Base-by-base conservation (phyloP, 2,888 invertebrate species). In the Microdon myrmicae region DNA sequence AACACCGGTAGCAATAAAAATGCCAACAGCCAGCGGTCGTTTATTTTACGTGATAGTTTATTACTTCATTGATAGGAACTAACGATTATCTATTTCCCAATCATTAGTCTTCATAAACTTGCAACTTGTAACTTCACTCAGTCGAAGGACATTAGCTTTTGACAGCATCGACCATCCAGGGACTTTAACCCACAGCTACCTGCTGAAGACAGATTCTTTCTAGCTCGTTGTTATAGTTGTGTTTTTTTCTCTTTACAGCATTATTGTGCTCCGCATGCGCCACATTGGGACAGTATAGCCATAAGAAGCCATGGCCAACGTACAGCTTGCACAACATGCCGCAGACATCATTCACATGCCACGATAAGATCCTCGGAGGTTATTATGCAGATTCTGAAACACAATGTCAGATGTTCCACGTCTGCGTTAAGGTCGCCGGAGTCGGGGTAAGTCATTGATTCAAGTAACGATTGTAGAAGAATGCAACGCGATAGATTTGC, bases 331-430 rank as follows among this genome's bases (percentile, higher is more conserved):
- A 84, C 71, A 81, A 83, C 69, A 84, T 84, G 84, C 84, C 84
- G 31, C 81, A 82, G 68, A 80, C 80, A 49, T 71, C 86, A 71
- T 93, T 93, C 81, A 86, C 87, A 73, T 93, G 93, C 79, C 86
- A 89, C 73, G 89, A 88, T 70, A 90, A 92, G 77, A 91, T 92
- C 74, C 85, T 92, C 45, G 93, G 93, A 67, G 92, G 92, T 28
- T 93, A 93, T 80, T 93, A 93, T 77, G 92, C 92, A 23, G 92
- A 93, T 80, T 85, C 88, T 2, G 91, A 92, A 76, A 89, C 92
- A 19, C 89, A 90, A 75, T 93, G 93, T 80, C 92, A 92, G 77
- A 90, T 92, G 82, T 93, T 93, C 81, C 92, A 93, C 77, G 90
- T 93, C 58, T 94, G 94, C 77, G 92, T 92, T 67, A 88, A 90